Conservation (phyloP, 2,113 vertebrate species). For the Xerus inauris region DNA sequence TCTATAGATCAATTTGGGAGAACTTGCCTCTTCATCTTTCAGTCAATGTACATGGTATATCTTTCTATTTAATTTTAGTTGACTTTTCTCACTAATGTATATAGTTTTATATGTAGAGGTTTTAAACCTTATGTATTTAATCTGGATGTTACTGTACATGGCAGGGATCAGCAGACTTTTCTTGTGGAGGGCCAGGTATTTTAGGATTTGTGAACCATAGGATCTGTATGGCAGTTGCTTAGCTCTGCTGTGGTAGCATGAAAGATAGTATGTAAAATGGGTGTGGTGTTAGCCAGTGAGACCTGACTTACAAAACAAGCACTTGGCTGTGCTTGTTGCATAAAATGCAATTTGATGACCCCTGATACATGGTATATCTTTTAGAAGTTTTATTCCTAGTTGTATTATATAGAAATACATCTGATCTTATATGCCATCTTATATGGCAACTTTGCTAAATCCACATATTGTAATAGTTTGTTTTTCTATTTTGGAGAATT, state of each 20-base stretch:
- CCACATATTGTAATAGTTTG: neutral
- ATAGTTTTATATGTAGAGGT: neutral
- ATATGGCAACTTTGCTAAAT: neutral
- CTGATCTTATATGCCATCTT: neutral
- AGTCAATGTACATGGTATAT: neutral
- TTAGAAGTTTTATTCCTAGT: neutral
- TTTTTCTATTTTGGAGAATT: neutral
- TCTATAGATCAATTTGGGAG: neutral
- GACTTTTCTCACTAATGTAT: neutral
- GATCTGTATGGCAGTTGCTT: neutral
- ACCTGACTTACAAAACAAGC: neutral
- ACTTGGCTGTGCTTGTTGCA: neutral
- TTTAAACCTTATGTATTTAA: neutral
- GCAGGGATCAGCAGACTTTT: neutral
- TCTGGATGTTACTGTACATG: neutral
- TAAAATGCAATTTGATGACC: neutral
- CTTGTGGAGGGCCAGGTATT: neutral
- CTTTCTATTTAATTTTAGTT: neutral
- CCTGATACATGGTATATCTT: neutral
- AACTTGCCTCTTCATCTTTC: neutral
- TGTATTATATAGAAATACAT: neutral
- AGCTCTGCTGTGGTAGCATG: neutral
- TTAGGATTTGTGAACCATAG: neutral
- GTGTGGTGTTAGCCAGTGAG: neutral
- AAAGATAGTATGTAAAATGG: neutral